Percentiles rank a stretch among this genome's conserved stretches.
Evolutionary conservation across 1,140 invertebrate species (phyloP).

Genomic region (Meloidogyne exigua): DNA sequence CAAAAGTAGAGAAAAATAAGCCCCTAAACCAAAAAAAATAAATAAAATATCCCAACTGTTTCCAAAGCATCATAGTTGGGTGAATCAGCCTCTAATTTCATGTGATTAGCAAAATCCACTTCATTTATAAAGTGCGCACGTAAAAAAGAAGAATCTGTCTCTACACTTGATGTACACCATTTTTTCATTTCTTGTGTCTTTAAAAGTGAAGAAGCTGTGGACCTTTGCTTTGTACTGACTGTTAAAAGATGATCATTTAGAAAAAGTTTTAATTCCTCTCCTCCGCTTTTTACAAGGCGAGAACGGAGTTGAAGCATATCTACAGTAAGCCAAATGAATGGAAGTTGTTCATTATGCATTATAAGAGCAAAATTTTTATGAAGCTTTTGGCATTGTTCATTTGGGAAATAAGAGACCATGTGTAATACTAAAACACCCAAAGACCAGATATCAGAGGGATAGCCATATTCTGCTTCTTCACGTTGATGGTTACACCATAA

Average conservation of each 20-base stretch:
- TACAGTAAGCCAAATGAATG: conserved; percentile 39
- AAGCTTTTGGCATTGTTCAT: conserved; percentile 36
- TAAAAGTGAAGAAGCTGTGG: conserved; percentile 28
- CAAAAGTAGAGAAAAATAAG: no score
- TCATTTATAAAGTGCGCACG: conserved; percentile 43
- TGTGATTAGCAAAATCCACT: conserved; percentile 42
- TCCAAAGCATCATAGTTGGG: conserved; percentile 41
- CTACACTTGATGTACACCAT: conserved; percentile 36
- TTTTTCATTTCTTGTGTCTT: conserved; percentile 32
- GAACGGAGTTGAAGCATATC: conserved; percentile 49
- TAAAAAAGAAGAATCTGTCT: conserved; percentile 34
- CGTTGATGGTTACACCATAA: conserved; percentile 1
- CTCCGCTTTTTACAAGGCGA: conserved; percentile 42
- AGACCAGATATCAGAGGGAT: conserved; percentile 44
- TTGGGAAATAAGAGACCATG: conserved; percentile 46
- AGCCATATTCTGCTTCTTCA: conserved; percentile 30
- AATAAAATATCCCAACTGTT: conserved; percentile 31
- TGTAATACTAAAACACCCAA: conserved; percentile 39
- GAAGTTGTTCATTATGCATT: conserved; percentile 46
- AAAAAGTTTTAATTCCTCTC: conserved; percentile 45
- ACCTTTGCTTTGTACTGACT: conserved; percentile 25
- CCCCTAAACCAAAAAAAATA: neutral
- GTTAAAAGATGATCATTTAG: conserved; percentile 41
- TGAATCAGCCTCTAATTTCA: conserved; percentile 34
- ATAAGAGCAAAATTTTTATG: conserved; percentile 45